These are phyloP conservation scores for Drosophila santomea DNA, from an alignment of 1,140 invertebrate genomes.

Conservation along the genomic window DNA sequence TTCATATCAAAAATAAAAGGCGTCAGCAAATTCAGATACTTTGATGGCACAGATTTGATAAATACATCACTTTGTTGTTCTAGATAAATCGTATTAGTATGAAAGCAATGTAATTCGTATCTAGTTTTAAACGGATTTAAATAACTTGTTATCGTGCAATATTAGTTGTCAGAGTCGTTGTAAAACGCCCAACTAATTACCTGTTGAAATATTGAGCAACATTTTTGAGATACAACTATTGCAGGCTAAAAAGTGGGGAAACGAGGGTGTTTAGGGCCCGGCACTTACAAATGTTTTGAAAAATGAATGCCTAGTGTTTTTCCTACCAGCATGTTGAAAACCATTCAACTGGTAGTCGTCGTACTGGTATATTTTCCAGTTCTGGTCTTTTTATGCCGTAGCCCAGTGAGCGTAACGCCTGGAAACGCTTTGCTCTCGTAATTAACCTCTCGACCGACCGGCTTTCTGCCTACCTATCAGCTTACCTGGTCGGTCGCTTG, in stretches of 20 bases:
- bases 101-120: too few relatives aligned
- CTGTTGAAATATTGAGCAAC: slow-evolving; percentile 2
- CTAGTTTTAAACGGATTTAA: too few relatives aligned
- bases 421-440: slow-evolving; percentile 76
- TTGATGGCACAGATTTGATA: neutral
- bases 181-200: neutral
- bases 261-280: slow-evolving; percentile 16
- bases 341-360: slow-evolving; percentile 50
- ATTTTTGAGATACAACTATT: neutral
- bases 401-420: slow-evolving; percentile 73
- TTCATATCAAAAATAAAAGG: neutral
- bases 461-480: slow-evolving; percentile 61
- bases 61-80: neutral
- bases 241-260: neutral
- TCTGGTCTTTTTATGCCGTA: slow-evolving; percentile 27
- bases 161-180: neutral
- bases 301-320: slow-evolving; percentile 29
- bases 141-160: too few relatives aligned
- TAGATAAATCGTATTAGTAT: too few relatives aligned
- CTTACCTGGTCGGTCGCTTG: slow-evolving; percentile 16
- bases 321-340: slow-evolving; percentile 25
- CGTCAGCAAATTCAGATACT: neutral
- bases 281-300: slow-evolving; percentile 19
- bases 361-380: slow-evolving; percentile 30
- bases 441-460: slow-evolving; percentile 82